These are phyloP conservation scores for Pseudanteris insignis DNA, from an alignment of 2,888 invertebrate genomes.

Conservation along the genomic window DNA sequence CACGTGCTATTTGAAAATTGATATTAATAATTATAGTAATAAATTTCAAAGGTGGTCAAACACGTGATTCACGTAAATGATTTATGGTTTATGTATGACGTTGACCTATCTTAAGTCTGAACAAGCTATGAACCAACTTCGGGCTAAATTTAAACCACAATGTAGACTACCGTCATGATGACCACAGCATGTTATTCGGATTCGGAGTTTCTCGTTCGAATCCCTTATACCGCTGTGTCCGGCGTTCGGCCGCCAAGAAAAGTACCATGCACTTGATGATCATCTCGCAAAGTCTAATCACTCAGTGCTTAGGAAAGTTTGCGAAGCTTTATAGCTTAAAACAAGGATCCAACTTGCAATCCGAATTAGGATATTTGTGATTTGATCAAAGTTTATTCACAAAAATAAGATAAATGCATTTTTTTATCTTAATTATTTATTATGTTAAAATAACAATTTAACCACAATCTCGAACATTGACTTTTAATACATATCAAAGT, in stretches of 20 bases:
- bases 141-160: constrained; percentile 53
- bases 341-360: constrained; percentile 23
- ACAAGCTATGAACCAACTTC: constrained; percentile 54
- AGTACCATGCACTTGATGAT: constrained; percentile 32
- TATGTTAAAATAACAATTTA: no score
- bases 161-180: constrained; percentile 54
- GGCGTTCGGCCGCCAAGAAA: constrained; percentile 38
- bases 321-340: constrained; percentile 28
- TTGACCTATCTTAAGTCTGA: constrained; percentile 57
- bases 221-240: constrained; percentile 53
- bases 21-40: no score
- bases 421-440: no score
- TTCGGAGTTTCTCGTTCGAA: constrained; percentile 53
- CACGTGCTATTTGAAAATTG: no score
- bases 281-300: constrained; percentile 42
- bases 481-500: no score
- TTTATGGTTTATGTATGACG: constrained; percentile 60
- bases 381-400: constrained; percentile 12
- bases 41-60: no score
- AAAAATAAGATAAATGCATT: no score
- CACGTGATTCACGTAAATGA: constrained; percentile 55
- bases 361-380: constrained; percentile 30
- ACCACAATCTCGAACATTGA: no score
- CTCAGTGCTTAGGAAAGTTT: constrained; percentile 36
- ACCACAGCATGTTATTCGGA: constrained; percentile 48